Conservation (phyloP, 1,140 invertebrate genomes). For the Euglossa dilemma region DNA sequence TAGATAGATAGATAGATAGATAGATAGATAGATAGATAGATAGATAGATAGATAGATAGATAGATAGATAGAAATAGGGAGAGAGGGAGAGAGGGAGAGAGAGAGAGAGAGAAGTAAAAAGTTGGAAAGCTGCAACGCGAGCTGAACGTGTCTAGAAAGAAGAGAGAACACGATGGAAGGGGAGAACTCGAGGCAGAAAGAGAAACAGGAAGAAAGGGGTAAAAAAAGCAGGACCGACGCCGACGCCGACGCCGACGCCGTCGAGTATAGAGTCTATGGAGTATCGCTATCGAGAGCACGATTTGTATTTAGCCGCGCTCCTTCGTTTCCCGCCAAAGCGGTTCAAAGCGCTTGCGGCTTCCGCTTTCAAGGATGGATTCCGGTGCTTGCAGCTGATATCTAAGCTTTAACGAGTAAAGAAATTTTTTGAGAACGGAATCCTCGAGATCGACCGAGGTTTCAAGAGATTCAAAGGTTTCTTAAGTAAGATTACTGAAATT, state of each 20-base stretch:
- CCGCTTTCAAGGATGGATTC: neutral
- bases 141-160: conserved; percentile 47
- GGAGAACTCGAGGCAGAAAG: neutral
- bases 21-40: no score
- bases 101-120: conserved; percentile 19
- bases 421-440: neutral
- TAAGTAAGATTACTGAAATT: no score
- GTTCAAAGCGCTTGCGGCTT: conserved; percentile 13
- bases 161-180: conserved; percentile 14
- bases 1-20: no score
- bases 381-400: neutral
- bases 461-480: no score
- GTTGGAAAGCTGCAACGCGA: conserved; percentile 47
- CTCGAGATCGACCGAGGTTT: no score
- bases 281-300: conserved; percentile 20
- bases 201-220: conserved; percentile 22
- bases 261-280: no score
- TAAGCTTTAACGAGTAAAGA: neutral
- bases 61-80: no score
- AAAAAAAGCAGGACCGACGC: conserved; percentile 23
- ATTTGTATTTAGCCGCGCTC: conserved; percentile 21
- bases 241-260: neutral
- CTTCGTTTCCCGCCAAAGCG: conserved; percentile 29
- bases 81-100: neutral
- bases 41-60: no score